Evolutionary conservation across 2,113 vertebrate genomes (phyloP).

Genomic region (Scartelaos histophorus): DNA sequence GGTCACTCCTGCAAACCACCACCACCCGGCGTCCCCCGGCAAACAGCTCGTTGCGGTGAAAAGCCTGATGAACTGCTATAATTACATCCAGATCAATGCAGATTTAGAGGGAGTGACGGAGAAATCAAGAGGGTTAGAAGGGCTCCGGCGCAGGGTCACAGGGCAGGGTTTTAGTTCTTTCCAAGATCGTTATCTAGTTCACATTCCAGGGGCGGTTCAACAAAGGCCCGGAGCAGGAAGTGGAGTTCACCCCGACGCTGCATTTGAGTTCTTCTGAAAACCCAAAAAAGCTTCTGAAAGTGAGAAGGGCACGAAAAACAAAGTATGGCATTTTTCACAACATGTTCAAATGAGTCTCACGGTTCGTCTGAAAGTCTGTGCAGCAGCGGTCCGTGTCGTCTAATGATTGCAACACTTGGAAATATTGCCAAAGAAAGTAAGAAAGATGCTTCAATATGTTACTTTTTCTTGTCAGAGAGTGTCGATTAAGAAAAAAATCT

Average conservation of each 20-base stretch:
- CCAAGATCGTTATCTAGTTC: constrained; percentile 63
- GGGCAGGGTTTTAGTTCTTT: constrained; percentile 34
- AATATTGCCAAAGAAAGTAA: constrained; percentile 19
- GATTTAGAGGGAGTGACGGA: constrained; percentile 25
- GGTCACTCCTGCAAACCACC: constrained; percentile 48
- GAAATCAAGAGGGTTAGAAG: constrained; percentile 9
- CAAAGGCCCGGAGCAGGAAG: constrained; percentile 22
- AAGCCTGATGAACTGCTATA: constrained; percentile 39
- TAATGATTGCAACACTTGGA: constrained; percentile 13
- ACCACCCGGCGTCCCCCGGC: constrained; percentile 61
- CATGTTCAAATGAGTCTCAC: constrained; percentile 18
- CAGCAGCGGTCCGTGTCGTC: constrained; percentile 8
- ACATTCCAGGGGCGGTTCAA: constrained; percentile 54
- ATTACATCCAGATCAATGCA: constrained; percentile 47
- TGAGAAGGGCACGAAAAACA: too few species aligned
- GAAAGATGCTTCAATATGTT: constrained; percentile 7
- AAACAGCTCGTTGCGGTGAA: constrained; percentile 62
- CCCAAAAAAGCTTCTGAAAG: too few species aligned
- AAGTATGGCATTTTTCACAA: background rate
- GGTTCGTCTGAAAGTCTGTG: constrained; percentile 13
- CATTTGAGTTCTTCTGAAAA: constrained; percentile 15
- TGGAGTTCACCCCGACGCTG: constrained; percentile 38
- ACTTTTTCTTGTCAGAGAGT: background rate
- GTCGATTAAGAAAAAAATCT: background rate
- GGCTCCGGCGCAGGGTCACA: constrained; percentile 15